phyloP scores from a whole-genome alignment of 2,888 invertebrate species.

The Dynastes tityus region DNA sequence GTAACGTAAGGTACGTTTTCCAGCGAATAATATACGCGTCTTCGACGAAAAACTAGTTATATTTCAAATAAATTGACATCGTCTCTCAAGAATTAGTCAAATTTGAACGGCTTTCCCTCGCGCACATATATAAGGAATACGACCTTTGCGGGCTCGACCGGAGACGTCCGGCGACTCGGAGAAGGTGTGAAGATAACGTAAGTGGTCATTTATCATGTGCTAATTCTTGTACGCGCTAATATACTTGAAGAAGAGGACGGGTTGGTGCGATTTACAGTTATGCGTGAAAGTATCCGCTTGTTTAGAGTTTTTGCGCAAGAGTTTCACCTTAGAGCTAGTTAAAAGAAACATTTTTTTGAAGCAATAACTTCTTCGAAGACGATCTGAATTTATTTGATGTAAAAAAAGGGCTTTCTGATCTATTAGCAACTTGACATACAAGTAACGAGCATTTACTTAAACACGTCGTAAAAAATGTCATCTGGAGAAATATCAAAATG shows the following conservation, averaged over 20 bases:
- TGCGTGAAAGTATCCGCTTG: no score
- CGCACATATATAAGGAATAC: background rate
- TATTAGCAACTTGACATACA: no score
- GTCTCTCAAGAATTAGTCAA: constrained; percentile 34
- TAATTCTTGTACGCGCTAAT: constrained; percentile 50
- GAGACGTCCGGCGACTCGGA: constrained; percentile 3
- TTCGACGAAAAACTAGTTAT: constrained; percentile 22
- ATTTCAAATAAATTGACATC: constrained; percentile 39
- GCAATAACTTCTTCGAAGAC: no score
- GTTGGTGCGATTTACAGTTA: constrained; percentile 33
- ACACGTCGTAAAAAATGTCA: no score
- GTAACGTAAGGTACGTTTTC: background rate
- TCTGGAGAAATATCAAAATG: no score
- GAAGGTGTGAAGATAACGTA: constrained; percentile 25
- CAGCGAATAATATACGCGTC: constrained; percentile 6
- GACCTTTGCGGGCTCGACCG: background rate
- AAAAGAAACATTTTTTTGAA: no score
- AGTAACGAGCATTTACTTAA: no score
- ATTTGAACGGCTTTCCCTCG: constrained; percentile 29
- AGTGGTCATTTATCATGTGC: constrained; percentile 55
- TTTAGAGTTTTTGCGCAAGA: no score
- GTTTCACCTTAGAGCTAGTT: constrained; percentile 48
- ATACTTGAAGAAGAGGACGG: constrained; percentile 57
- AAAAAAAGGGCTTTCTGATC: no score
- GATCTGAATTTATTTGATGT: no score